Evolutionary conservation across 2,113 vertebrate genomes (phyloP), one percentile per base, ranked within the genome.

Genomic region (Aptenodytes patagonicus): DNA sequence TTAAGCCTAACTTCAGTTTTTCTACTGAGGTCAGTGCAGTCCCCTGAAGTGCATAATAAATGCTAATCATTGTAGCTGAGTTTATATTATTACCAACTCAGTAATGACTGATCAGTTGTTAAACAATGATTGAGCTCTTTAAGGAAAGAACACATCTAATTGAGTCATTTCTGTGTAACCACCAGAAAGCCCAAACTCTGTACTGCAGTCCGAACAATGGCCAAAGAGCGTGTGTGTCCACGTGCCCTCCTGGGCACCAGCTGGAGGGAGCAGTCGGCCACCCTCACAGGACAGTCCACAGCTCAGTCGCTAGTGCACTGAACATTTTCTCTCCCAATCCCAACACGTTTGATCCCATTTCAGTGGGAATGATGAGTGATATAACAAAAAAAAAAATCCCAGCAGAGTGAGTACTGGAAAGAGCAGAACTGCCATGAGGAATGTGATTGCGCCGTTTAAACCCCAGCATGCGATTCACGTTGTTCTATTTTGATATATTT

Each of bases 91-190:
- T 29, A 61, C 4, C 38, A 69, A 34, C 12, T 64, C 32, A 65
- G n/a, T 46, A 42, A 58, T 55, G 3, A 62, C 22, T 58, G 34
- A 25, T 25, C 28, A 47, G 8, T 34, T 83, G 34, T 44, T 76
- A 49, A 89, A 76, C 8, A 76, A 10, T 26, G 61, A 44, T 5
- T 49, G 42, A 68, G 25, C 11, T 42, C 36, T 69, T 71, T 44
- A 62, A 54, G 29, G 61, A 57, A 70, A 49, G 44, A 76, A 81
- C 62, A n/a, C 1, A 1, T 14, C 54, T 32, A 25, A 84, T 60
- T 11, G 10, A 76, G 11, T 29, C 0, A 36, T 62, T 83, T 60
- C 28, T 0, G 0, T 34, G 34, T 22, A 57, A 44, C 3, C 11
- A 65, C 10, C 19, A 78, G 46, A 31, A 42, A 69, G 44, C 5